Evolutionary conservation across 2,888 invertebrate genomes (phyloP), one percentile per base, ranked within the genome.

Genomic region (Bellardia bayeri): DNA sequence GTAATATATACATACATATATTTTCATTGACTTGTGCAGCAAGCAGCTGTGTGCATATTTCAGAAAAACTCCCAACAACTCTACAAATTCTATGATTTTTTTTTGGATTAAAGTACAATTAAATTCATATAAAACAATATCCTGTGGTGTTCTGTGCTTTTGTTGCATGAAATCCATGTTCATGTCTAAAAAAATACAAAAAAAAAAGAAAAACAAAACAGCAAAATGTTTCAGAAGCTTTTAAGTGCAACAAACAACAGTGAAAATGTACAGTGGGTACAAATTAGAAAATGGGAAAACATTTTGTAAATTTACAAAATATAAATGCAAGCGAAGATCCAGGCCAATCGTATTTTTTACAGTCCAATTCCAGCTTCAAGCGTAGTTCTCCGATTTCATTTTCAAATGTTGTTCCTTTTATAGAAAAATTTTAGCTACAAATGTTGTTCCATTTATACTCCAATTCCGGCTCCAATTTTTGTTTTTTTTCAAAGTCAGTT

Each of bases 71-170:
- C 42, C 30, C 58, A 23, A 16, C n/a, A 78, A 58, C 14, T 71
- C 9, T 61, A 72, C 64, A 75, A 58, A 49, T 51, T 61, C 58
- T 40, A 61, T 72, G 58, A 76, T 72, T 76, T 69, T 23, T 23
- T 23, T 74, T 82, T 88, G 90, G 90, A 90, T 91, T 91, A 91
- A 91, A 91, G 89, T 91, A 91, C 91, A 91, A 91, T 91, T 91
- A 91, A 91, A 91, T 91, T 91, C 91, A 89, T 90, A 91, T 91
- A 91, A 91, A 91, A 91, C 89, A 90, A 91, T 91, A 91, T 91
- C 91, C 90, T 91, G 90, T 90, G 90, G 91, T 90, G 90, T 87
- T 89, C 89, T 90, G 54, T 63, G 40, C 6, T 80, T 64, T 74
- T 78, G 63, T 61, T 71, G 49, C 23, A 72, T 56, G 7, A 78